Evolutionary conservation across 2,113 vertebrate genomes (phyloP).

Genomic region (Melanocharis versteri): DNA sequence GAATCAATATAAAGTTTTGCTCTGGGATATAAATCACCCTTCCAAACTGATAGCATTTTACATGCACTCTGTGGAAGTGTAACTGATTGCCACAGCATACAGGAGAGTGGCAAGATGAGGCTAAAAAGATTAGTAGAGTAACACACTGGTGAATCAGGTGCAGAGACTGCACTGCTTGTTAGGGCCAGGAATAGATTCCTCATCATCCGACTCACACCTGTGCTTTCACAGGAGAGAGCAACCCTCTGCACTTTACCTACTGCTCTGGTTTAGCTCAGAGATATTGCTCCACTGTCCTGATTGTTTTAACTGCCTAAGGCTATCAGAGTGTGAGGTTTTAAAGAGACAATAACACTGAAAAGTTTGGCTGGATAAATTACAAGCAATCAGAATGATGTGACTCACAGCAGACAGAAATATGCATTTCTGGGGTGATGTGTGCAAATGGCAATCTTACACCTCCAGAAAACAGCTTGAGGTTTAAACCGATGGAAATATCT

Average conservation of each 20-base stretch:
- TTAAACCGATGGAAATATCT: neutral
- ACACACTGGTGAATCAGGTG: neutral
- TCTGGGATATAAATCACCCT: neutral
- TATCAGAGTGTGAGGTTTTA: neutral
- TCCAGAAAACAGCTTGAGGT: neutral
- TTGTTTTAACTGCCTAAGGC: constrained; percentile 12
- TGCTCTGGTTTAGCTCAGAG: constrained; percentile 47
- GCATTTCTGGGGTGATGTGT: neutral
- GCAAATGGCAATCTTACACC: accelerated
- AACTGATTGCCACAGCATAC: neutral
- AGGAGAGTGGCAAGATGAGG: neutral
- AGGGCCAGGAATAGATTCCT: constrained; percentile 25
- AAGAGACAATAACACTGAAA: neutral
- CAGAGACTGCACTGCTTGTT: neutral
- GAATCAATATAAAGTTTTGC: neutral
- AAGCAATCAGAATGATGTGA: neutral
- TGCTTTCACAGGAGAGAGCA: neutral
- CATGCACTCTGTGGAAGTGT: neutral
- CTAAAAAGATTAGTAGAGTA: neutral
- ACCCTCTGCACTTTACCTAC: constrained; percentile 14
- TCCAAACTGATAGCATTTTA: neutral
- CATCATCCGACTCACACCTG: constrained; percentile 1
- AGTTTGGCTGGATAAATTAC: neutral
- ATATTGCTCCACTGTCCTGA: constrained; percentile 41
- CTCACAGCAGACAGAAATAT: neutral